phyloP scores from a whole-genome alignment of 2,113 vertebrate species.

The Lophotis ruficrista region DNA sequence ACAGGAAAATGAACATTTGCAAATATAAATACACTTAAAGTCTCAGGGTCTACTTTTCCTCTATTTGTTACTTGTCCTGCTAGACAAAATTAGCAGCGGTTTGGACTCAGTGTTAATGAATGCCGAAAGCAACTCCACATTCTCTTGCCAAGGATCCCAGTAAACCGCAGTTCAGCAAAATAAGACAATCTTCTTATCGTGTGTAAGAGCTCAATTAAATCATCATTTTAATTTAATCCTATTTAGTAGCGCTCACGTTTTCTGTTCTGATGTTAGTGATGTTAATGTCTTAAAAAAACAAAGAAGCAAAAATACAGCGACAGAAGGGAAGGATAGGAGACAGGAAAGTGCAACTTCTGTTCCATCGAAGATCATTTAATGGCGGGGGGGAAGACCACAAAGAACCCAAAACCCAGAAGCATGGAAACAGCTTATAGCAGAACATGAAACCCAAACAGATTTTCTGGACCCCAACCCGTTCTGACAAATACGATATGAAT shows the following conservation, averaged over 20 bases:
- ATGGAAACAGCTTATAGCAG: not conserved
- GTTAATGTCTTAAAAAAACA: not conserved
- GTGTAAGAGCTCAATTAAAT: slow-evolving; percentile 29
- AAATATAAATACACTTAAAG: not conserved
- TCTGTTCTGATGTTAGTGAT: not conserved
- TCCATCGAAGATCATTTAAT: not conserved
- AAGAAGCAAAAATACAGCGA: not conserved
- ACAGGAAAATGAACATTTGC: not conserved
- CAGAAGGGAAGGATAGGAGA: not conserved
- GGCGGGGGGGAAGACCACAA: fast-evolving
- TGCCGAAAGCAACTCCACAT: not conserved
- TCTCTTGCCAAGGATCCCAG: not conserved
- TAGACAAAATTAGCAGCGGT: not conserved
- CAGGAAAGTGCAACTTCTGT: not conserved
- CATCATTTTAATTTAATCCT: slow-evolving; percentile 19
- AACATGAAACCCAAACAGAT: not conserved
- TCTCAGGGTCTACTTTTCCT: not conserved
- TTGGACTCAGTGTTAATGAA: not conserved
- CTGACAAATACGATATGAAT: not conserved
- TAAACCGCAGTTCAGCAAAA: slow-evolving; percentile 9
- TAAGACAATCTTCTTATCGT: not conserved
- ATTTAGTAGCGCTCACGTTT: not conserved
- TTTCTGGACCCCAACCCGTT: not conserved
- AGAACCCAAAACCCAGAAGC: not conserved
- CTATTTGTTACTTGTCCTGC: not conserved